Conservation (phyloP, 2,113 vertebrate species). For the Epinephelus lanceolatus region DNA sequence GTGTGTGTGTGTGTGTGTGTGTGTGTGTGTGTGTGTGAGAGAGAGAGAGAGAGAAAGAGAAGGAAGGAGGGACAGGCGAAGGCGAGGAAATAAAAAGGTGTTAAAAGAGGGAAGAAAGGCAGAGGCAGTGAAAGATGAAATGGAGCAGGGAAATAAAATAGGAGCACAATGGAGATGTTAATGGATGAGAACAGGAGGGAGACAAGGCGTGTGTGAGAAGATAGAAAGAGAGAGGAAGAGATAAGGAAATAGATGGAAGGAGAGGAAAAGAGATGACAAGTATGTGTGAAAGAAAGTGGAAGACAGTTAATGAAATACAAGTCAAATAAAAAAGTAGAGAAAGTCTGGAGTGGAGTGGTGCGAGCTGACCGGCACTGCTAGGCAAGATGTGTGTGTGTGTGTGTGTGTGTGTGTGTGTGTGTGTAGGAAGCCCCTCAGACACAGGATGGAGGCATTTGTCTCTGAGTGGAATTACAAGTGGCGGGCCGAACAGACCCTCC, state of each 20-base stretch:
- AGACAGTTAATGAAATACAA: conserved; percentile 55
- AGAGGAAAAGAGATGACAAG: conserved; percentile 24
- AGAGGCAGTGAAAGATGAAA: conserved; percentile 36
- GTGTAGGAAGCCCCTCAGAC: conserved; percentile 65
- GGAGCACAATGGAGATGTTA: conserved; percentile 41
- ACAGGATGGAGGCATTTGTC: conserved; percentile 76
- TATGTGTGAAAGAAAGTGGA: background rate
- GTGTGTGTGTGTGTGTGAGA: conserved; percentile 1
- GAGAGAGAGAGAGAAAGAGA: background rate
- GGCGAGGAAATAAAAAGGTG: conserved; percentile 30
- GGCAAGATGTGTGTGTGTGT: conserved; percentile 2
- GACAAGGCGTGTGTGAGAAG: background rate
- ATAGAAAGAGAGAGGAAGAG: background rate
- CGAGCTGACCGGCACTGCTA: conserved; percentile 12
- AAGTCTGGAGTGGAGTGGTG: conserved; percentile 24
- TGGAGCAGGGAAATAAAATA: conserved; percentile 25
- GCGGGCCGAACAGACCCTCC: conserved; percentile 73
- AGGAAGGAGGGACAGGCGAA: background rate
- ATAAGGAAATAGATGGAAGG: background rate
- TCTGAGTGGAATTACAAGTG: conserved; percentile 84
- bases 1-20: conserved; percentile 1
- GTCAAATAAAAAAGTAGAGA: conserved; percentile 33
- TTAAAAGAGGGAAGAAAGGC: conserved; percentile 26
- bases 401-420: conserved; percentile 35
- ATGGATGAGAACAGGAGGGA: conserved; percentile 30